Conservation (phyloP, 2,113 vertebrate genomes). For the Mustela nigripes region DNA sequence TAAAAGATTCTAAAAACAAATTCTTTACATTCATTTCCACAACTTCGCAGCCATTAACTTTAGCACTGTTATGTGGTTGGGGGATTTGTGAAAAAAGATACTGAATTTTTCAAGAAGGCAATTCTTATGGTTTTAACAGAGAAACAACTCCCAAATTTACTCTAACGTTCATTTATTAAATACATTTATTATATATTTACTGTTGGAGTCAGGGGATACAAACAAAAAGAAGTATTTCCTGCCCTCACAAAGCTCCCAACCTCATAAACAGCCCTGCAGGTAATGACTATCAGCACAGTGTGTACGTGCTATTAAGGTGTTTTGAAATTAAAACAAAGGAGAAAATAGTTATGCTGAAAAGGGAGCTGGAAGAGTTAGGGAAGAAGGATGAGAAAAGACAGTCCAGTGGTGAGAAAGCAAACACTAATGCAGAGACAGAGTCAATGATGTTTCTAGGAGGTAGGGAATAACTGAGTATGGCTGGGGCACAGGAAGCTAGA, state of each 20-base stretch:
- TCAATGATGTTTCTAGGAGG: background rate
- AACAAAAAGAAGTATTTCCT: background rate
- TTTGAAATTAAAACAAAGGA: background rate
- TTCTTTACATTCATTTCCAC: background rate
- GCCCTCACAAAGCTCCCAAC: background rate
- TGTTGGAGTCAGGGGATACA: background rate
- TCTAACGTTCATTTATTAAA: constrained; percentile 24
- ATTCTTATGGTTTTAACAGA: constrained; percentile 20
- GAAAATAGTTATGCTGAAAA: background rate
- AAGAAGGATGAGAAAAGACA: background rate
- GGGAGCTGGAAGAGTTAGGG: background rate
- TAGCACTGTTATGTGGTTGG: background rate
- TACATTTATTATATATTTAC: background rate
- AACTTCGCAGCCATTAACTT: background rate
- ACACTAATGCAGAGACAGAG: background rate
- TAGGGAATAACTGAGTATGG: background rate
- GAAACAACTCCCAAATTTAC: background rate
- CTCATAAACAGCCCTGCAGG: background rate
- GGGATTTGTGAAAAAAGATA: background rate
- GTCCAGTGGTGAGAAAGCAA: background rate
- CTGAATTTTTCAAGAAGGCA: constrained; percentile 25
- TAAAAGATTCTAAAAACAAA: constrained; percentile 15
- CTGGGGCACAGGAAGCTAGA: background rate
- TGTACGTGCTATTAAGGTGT: background rate
- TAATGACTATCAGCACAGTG: background rate